Base-by-base conservation (phyloP, 2,888 invertebrate genomes). In the Drosophila peninsularis region DNA sequence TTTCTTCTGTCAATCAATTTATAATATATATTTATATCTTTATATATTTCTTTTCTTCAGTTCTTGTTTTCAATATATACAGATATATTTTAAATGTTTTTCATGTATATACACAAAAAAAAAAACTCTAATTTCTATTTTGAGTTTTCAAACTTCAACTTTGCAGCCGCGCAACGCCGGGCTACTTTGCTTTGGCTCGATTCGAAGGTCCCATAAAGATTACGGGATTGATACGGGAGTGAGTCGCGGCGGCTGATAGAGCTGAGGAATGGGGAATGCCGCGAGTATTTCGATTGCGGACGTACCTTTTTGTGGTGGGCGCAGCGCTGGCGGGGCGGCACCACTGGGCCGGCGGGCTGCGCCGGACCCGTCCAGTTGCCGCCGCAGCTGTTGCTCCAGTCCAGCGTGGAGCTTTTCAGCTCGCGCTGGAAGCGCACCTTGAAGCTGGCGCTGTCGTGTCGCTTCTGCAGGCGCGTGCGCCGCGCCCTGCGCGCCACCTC, bases 311-410 rank as follows among this genome's bases (percentile, higher is more conserved):
- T 78, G 34, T 70, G 64, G 36, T 61, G 42, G 14, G 39, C 42
- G n/a, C 78, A 78, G 9, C 73, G 81, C 3, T 70, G 77, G 1
- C 52, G 39, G 9, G 61, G 27, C 32, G 52, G 49, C 13, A 24
- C 1, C 9, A 3, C 13, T 21, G 21, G 21, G 1, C 7, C 3
- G 6, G 4, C 4, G 4, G 1, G 3, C 3, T 10, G 50, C 2
- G 34, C 60, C 11, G 24, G 24, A 0, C 56, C 75, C 17, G 37
- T 65, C 64, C 71, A 90, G 30, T 70, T 68, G 45, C 90, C 90
- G 3, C 80, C 75, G 65, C 90, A 90, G n/a, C 78, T 71, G 49
- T 90, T 90, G 65, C 68, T 74, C 91, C 90, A 90, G 17, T 78
- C 79, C 44, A 86, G 55, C 3, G 27, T 65, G 24, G 73, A 41